These are phyloP conservation scores for Beroe ovata DNA, from an alignment of 37 sponge, comb jelly and placozoan genomes.

Conservation along the genomic window DNA sequence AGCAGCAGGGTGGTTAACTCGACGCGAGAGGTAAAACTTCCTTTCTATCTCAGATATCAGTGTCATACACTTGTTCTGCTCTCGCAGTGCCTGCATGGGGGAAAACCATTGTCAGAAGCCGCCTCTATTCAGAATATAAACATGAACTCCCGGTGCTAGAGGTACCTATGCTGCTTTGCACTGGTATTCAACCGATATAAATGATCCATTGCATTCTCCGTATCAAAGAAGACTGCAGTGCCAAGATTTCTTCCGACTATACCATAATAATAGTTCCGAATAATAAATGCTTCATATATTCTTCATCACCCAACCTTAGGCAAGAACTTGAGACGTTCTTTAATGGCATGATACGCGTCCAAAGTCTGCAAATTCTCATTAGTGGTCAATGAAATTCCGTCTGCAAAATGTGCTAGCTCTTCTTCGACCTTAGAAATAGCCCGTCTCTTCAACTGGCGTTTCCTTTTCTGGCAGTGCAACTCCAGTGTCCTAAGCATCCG, in stretches of 20 bases:
- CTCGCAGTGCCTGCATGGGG: not conserved
- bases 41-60: constrained; percentile 40
- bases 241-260: no score
- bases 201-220: no score
- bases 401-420: constrained; percentile 27
- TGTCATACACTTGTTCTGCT: constrained; percentile 12
- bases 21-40: not conserved
- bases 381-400: not conserved
- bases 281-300: no score
- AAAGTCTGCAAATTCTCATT: not conserved
- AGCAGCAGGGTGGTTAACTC: no score
- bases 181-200: no score
- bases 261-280: no score
- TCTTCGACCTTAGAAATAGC: not conserved
- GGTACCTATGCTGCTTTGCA: no score
- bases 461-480: not conserved
- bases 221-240: no score
- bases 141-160: no score
- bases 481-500: constrained; percentile 17
- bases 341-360: constrained; percentile 9
- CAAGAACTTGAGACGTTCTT: not conserved
- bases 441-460: constrained; percentile 23
- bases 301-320: constrained; percentile 19
- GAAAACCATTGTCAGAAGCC: not conserved
- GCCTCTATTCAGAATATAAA: not conserved